phyloP scores from a whole-genome alignment of 2,797 vertebrate genomes.

The Manis pentadactyla region DNA sequence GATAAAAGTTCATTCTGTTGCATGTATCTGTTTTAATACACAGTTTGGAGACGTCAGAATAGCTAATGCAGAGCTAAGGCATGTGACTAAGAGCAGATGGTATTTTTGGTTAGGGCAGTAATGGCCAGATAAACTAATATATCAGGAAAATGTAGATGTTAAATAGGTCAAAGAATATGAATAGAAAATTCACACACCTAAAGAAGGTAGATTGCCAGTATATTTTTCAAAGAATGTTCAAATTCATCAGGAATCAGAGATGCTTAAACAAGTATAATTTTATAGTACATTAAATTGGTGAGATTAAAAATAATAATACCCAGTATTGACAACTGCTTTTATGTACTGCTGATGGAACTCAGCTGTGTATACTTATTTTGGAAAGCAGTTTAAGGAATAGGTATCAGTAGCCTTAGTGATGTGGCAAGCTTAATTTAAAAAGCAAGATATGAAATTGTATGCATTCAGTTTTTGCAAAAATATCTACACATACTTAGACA shows the following conservation, averaged over 20 bases:
- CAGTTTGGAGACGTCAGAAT: neutral
- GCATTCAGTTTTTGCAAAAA: neutral
- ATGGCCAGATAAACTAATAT: neutral
- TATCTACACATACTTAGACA: neutral
- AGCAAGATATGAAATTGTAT: neutral
- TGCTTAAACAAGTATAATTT: neutral
- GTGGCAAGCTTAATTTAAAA: slow-evolving; percentile 16
- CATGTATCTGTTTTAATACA: neutral
- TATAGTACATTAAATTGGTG: neutral
- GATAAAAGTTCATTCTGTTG: neutral
- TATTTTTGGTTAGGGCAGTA: neutral
- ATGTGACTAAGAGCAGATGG: neutral
- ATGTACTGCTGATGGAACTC: neutral
- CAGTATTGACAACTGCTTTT: neutral
- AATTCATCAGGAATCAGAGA: neutral
- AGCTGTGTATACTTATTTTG: neutral
- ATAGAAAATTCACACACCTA: neutral
- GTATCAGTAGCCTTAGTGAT: neutral
- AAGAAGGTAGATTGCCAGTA: neutral
- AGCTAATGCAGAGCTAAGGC: neutral
- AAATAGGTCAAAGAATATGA: neutral
- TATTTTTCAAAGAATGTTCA: slow-evolving; percentile 18
- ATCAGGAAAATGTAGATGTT: slow-evolving; percentile 2
- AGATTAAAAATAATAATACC: slow-evolving; percentile 30
- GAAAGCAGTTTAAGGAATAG: neutral